Conservation (phyloP, 1,140 invertebrate species). For the Lasioglossum baleicum region DNA sequence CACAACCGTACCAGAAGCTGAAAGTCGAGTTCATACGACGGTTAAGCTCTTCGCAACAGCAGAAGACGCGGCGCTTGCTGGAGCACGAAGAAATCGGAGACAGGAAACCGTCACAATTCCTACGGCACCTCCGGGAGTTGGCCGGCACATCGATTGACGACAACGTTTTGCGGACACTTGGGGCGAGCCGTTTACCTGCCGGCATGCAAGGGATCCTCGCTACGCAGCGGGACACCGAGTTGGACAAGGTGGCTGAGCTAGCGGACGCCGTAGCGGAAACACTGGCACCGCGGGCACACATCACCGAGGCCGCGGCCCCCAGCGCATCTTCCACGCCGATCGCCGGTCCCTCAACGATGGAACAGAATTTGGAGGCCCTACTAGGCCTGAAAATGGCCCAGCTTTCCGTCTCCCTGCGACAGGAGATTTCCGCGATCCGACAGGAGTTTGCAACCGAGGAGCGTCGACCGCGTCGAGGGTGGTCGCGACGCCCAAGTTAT, state of each 20-base stretch:
- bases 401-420: not conserved
- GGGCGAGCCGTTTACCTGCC: not conserved
- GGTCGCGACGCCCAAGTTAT: no score
- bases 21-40: conserved; percentile 64
- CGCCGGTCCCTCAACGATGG: not conserved
- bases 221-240: not conserved
- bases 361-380: not conserved
- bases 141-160: not conserved
- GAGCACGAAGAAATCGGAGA: conserved; percentile 65
- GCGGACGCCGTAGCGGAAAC: not conserved
- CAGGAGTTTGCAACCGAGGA: not conserved
- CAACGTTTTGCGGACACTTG: not conserved
- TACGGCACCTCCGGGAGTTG: conserved; percentile 4
- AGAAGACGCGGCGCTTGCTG: conserved; percentile 53
- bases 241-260: not conserved
- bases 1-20: conserved; percentile 47
- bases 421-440: not conserved
- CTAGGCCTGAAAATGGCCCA: not conserved
- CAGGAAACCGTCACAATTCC: conserved; percentile 37
- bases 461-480: no score
- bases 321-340: not conserved
- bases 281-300: no score
- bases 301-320: not conserved
- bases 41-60: conserved; percentile 56
- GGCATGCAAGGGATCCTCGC: not conserved